Percentiles rank a stretch among this genome's conserved stretches.
These are phyloP conservation scores for Empidonax alnorum DNA, from an alignment of 2,113 vertebrate species.

Conservation along the genomic window DNA sequence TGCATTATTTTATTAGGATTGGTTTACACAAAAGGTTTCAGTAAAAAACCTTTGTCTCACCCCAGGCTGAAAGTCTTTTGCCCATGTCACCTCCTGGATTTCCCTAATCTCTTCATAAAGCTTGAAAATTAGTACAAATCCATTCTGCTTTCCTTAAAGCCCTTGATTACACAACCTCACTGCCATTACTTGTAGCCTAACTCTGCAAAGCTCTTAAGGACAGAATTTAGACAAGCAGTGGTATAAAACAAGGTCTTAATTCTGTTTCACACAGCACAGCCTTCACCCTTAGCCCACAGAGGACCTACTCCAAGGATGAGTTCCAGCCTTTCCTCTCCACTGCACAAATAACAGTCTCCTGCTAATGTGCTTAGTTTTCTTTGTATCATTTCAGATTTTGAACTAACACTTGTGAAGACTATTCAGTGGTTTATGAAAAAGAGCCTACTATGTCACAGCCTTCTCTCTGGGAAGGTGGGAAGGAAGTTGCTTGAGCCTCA, in stretches of 20 bases:
- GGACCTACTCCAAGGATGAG: not conserved
- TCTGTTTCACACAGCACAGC: not conserved
- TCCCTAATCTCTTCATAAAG: not conserved
- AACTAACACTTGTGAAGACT: not conserved
- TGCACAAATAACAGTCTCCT: not conserved
- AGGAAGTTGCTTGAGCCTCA: not conserved
- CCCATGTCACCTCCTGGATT: not conserved
- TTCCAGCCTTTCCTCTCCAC: not conserved
- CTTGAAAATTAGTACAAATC: not conserved
- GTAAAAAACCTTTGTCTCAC: not conserved
- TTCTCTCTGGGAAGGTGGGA: not conserved
- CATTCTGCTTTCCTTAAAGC: not conserved
- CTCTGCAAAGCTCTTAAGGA: not conserved
- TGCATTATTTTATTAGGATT: not conserved
- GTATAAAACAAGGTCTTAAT: not conserved
- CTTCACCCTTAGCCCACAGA: not conserved
- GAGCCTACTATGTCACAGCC: not conserved
- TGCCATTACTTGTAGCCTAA: not conserved
- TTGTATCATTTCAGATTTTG: not conserved
- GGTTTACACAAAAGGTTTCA: not conserved
- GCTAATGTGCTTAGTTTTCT: not conserved
- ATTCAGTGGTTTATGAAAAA: not conserved
- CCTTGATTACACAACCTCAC: not conserved
- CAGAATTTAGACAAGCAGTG: not conserved
- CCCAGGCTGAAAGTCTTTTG: not conserved